phyloP scores from a whole-genome alignment of 1,140 invertebrate genomes.

The Drosophila bocqueti region DNA sequence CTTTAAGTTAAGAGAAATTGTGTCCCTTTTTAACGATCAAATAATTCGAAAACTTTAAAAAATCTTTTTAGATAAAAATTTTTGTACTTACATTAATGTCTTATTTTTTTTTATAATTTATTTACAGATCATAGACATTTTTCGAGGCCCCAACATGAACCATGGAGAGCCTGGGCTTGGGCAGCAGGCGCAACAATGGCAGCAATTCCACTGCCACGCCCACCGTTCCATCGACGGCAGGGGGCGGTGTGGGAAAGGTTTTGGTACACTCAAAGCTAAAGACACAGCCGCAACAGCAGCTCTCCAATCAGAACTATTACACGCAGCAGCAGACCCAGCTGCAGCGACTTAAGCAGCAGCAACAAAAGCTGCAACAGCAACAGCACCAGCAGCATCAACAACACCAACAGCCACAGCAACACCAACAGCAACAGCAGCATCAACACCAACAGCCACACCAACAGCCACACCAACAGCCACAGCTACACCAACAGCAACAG shows the following conservation, averaged over 20 bases:
- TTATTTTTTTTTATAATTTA: background rate
- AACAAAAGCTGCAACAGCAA: conserved; percentile 56
- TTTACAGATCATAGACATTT: conserved; percentile 7
- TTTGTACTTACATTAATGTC: no score
- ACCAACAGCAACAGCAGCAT: conserved; percentile 42
- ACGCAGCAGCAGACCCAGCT: conserved; percentile 78
- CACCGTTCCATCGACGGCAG: conserved; percentile 31
- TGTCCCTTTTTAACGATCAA: no score
- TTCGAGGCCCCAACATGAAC: conserved; percentile 71
- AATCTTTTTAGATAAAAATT: no score
- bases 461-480: conserved; percentile 13
- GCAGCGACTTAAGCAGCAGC: conserved; percentile 70
- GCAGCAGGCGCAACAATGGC: conserved; percentile 75
- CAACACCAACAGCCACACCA: conserved; percentile 24
- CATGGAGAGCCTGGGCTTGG: conserved; percentile 82
- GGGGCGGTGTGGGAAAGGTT: conserved; percentile 38
- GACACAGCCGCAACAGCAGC: conserved; percentile 45
- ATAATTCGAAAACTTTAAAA: no score
- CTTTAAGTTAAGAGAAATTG: no score
- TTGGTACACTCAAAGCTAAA: conserved; percentile 57
- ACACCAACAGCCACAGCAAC: conserved; percentile 18
- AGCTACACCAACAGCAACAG: conserved; percentile 13
- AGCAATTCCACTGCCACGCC: conserved; percentile 24
- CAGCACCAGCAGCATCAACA: background rate
- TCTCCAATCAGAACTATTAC: conserved; percentile 79